These are phyloP conservation scores for Cephus runcator DNA, from an alignment of 2,888 invertebrate genomes.

Conservation along the genomic window DNA sequence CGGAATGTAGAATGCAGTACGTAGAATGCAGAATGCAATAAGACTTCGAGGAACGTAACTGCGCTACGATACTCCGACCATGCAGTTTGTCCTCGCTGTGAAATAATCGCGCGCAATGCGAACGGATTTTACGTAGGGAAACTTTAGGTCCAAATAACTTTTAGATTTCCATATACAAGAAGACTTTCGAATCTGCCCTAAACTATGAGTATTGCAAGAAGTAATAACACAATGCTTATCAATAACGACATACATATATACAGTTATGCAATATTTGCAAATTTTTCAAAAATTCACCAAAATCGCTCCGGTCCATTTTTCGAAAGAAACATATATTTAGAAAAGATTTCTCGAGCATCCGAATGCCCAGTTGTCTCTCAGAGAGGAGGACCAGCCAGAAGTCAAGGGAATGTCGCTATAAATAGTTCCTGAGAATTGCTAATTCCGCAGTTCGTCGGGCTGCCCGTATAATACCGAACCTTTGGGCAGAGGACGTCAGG, in stretches of 20 bases:
- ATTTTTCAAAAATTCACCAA: neutral
- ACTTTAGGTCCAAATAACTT: neutral
- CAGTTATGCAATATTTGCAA: too few relatives aligned
- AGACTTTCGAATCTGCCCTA: neutral
- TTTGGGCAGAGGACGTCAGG: neutral
- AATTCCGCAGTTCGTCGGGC: neutral
- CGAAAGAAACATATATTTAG: neutral
- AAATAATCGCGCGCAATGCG: neutral
- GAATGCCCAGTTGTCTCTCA: neutral
- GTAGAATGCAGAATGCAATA: conserved; percentile 17
- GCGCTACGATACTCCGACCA: neutral
- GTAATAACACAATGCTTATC: too few relatives aligned
- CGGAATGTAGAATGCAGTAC: conserved; percentile 10
- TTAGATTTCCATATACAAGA: neutral
- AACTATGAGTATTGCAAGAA: too few relatives aligned
- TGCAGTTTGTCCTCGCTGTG: neutral
- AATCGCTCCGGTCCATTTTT: neutral
- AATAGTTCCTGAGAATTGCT: neutral
- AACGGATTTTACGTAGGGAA: neutral
- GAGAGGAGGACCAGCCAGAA: neutral
- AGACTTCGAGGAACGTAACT: conserved; percentile 8
- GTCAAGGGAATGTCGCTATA: neutral
- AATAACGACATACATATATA: too few relatives aligned
- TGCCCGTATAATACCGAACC: neutral
- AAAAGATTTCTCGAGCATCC: neutral